Base-by-base conservation (phyloP, 2,113 vertebrate genomes). In the Cromileptes altivelis region DNA sequence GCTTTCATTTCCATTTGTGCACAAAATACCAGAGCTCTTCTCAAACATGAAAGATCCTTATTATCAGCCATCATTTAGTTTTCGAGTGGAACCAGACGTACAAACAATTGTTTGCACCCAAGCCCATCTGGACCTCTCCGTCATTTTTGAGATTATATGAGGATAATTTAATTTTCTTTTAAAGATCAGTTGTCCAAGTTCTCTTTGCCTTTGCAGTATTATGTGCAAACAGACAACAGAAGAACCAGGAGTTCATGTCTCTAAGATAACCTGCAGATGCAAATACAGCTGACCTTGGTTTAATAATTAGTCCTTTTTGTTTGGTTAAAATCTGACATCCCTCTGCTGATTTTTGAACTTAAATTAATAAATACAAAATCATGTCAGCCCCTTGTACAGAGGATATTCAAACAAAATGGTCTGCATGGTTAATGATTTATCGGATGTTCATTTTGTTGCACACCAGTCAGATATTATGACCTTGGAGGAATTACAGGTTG, bases 401-500 rank as follows among this genome's bases (percentile, higher is more conserved):
- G 58, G 68, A 40, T 65, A 42, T 62, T 57, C 33, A 70, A 63
- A 78, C 55, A 52, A 33, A 19, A 30, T 18, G 23, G 6, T 52
- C 21, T 55, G 42, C 7, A 6, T 18, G 49, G 70, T 83, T 88
- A 91, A 87, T 82, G 25, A 88, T 89, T 89, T 19, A 19, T 71
- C 64, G 61, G 13, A 8, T 4, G 67, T 12, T 70, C 40, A 23
- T 63, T 82, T 83, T 78, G 40, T 74, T 76, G 1, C 61, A 70
- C 11, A 23, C 30, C 19, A 45, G 2, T 19, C 65, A 56, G 42
- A 72, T 67, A 75, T 71, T 71, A 47, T 45, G 17, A 53, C 75
- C 52, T 42, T 5, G 7, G 50, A 74, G 69, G 84, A 86, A 30
- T 47, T 57, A 21, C 33, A 81, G 42, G 77, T 90, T 89, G 76